phyloP scores from a whole-genome alignment of 2,113 vertebrate species.

The Typhlomys cinereus region DNA sequence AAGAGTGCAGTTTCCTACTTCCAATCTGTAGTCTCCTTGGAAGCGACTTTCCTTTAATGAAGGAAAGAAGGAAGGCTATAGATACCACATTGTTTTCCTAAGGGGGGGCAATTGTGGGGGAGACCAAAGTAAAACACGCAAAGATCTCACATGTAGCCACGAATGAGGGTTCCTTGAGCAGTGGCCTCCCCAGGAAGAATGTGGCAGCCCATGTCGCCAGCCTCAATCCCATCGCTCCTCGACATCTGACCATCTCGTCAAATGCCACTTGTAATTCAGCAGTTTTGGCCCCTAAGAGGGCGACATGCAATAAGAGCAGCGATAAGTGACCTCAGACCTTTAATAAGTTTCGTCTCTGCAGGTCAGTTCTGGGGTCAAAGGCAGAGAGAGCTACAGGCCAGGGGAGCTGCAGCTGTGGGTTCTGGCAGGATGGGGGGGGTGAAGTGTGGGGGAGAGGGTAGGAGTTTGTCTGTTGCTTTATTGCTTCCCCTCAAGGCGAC shows the following conservation, averaged over 20 bases:
- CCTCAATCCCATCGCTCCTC: not conserved
- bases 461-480: not conserved
- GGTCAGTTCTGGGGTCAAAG: conserved; percentile 75
- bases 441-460: not conserved
- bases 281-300: conserved; percentile 39
- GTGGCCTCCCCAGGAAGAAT: conserved; percentile 52
- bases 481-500: not conserved
- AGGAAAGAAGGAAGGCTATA: not conserved
- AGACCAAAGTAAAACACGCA: conserved; percentile 2
- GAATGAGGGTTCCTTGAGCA: fast-evolving
- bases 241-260: conserved; percentile 38
- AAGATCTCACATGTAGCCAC: not conserved
- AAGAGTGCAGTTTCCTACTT: not conserved
- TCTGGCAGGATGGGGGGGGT: not conserved
- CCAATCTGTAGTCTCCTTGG: conserved; percentile 82
- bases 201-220: not conserved
- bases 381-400: conserved; percentile 32
- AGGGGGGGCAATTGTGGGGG: not conserved
- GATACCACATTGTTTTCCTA: conserved; percentile 53
- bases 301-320: not conserved
- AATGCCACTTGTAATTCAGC: conserved; percentile 40
- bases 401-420: conserved; percentile 59
- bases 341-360: conserved; percentile 61
- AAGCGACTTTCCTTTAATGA: conserved; percentile 42
- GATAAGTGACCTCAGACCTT: conserved; percentile 55